These are phyloP conservation scores for Platerodrilus igneus DNA, from an alignment of 2,888 invertebrate species.

Conservation along the genomic window DNA sequence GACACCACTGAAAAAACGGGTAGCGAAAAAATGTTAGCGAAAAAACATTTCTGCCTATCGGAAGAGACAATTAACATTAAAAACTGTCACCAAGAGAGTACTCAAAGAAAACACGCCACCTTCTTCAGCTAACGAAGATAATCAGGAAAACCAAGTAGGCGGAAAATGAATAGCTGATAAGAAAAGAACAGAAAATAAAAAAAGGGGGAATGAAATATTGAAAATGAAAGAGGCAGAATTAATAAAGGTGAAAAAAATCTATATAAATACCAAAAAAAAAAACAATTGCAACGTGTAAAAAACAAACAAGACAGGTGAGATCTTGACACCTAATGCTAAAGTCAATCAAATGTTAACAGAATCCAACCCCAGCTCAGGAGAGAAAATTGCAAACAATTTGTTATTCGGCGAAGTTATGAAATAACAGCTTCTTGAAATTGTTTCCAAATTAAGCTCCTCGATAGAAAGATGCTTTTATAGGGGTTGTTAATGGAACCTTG, in stretches of 20 bases:
- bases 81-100: no score
- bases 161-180: conserved; percentile 1
- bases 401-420: conserved; percentile 16
- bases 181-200: conserved; percentile 3
- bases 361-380: no score
- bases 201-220: no score
- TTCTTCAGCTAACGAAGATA: neutral
- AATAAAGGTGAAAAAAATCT: conserved; percentile 5
- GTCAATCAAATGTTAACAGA: neutral
- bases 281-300: neutral
- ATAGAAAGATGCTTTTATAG: conserved; percentile 13
- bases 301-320: neutral
- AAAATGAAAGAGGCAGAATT: conserved; percentile 11
- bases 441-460: conserved; percentile 9
- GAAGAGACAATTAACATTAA: conserved; percentile 3
- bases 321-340: neutral
- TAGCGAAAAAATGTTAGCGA: conserved; percentile 1
- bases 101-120: neutral
- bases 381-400: no score
- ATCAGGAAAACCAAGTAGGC: neutral
- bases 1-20: conserved; percentile 3
- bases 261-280: neutral
- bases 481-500: conserved; percentile 13
- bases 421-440: conserved; percentile 16
- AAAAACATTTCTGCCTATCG: conserved; percentile 6